A percentile compares a stretch with the other conserved stretches of the same genome.
phyloP scores from a whole-genome alignment of 2,113 vertebrate genomes.

The Lamprologus sp. region DNA sequence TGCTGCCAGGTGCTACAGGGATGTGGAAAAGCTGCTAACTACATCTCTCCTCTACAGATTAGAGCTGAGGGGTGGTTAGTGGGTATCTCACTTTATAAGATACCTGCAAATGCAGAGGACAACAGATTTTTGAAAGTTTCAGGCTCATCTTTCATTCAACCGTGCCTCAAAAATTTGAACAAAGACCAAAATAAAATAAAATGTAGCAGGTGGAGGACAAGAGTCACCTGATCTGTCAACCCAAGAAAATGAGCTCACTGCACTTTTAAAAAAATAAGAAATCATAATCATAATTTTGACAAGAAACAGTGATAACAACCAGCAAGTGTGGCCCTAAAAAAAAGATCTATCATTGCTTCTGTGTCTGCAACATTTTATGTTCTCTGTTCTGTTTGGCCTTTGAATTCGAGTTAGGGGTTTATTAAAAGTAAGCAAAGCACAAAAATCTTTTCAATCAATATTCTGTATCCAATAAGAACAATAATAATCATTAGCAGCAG shows the following conservation, averaged over 20 bases:
- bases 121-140: not conserved
- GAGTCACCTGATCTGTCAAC: not conserved
- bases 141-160: not conserved
- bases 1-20: not conserved
- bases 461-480: not conserved
- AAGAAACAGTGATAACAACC: not conserved
- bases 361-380: not conserved
- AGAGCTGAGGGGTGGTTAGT: not conserved
- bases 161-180: not conserved
- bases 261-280: accelerated
- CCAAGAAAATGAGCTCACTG: not conserved
- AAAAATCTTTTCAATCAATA: not conserved
- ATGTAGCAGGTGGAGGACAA: not conserved
- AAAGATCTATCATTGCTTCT: not conserved
- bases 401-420: not conserved
- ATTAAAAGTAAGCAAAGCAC: not conserved
- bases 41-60: not conserved
- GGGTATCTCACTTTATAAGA: not conserved
- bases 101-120: not conserved
- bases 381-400: not conserved
- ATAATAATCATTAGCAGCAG: not conserved
- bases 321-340: not conserved
- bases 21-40: not conserved
- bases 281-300: not conserved
- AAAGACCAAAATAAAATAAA: not conserved